These are phyloP conservation scores for Thripadectes ignobilis DNA, from an alignment of 2,797 vertebrate genomes.

Conservation along the genomic window DNA sequence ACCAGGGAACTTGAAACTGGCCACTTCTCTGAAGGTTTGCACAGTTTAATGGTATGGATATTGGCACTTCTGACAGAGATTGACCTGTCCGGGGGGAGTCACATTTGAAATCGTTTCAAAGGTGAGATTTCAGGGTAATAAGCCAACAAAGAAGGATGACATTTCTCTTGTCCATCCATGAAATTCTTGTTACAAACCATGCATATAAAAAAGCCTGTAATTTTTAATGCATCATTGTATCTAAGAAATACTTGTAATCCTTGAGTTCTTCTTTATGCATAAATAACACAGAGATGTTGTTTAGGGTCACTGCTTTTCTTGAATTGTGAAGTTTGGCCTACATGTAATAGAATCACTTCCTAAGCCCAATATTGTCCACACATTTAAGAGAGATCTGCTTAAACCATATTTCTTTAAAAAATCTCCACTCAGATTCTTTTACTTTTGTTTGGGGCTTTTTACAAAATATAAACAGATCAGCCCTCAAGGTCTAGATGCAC, in stretches of 20 bases:
- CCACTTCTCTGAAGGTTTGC: neutral
- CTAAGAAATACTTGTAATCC: neutral
- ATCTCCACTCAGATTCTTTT: neutral
- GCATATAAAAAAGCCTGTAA: neutral
- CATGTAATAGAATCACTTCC: neutral
- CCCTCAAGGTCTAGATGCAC: neutral
- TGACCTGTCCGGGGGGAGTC: neutral
- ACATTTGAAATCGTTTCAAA: neutral
- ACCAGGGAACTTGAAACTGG: neutral
- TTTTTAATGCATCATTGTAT: neutral
- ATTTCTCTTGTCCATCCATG: neutral
- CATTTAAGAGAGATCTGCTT: neutral
- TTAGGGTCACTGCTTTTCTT: neutral
- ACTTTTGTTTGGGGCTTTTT: neutral
- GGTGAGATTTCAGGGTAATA: neutral
- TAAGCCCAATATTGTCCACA: neutral
- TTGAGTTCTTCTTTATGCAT: neutral
- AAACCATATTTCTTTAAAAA: neutral
- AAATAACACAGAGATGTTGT: neutral
- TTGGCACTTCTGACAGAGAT: neutral
- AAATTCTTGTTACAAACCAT: neutral
- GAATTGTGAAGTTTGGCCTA: neutral
- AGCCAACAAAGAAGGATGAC: neutral
- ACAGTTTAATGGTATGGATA: neutral
- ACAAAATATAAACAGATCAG: neutral